Evolutionary conservation across 2,113 vertebrate species (phyloP).

Genomic region (Galbula dea): DNA sequence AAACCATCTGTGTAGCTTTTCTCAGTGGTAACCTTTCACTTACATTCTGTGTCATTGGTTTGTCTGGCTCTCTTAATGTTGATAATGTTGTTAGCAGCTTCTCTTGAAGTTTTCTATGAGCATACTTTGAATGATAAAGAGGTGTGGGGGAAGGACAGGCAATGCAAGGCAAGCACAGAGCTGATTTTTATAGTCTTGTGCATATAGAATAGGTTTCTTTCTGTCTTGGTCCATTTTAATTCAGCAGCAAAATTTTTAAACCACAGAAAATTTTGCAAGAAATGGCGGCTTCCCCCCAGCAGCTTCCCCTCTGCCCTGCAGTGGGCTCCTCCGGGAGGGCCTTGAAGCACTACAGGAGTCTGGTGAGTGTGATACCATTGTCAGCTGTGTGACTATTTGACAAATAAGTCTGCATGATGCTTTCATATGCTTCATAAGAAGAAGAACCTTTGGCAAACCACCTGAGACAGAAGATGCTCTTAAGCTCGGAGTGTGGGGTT

Average conservation of each 20-base stretch:
- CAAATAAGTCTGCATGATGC: background rate
- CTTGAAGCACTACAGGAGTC: background rate
- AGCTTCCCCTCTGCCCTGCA: background rate
- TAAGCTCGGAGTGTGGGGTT: background rate
- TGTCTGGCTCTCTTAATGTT: constrained; percentile 36
- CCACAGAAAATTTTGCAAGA: background rate
- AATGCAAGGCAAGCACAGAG: background rate
- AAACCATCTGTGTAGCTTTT: constrained; percentile 40
- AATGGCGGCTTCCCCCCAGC: fast-evolving
- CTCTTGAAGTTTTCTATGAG: constrained; percentile 3
- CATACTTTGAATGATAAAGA: constrained; percentile 26
- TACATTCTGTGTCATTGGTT: background rate
- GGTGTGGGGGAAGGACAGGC: background rate
- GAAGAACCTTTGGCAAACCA: background rate
- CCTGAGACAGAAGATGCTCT: background rate
- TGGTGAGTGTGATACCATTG: background rate
- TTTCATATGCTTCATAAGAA: background rate
- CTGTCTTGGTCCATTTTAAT: background rate
- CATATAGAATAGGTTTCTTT: background rate
- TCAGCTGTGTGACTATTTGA: background rate
- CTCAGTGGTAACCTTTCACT: constrained; percentile 16
- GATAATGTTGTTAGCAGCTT: constrained; percentile 31
- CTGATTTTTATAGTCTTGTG: background rate
- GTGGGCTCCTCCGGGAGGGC: background rate
- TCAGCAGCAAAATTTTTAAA: background rate